Percentiles rank a stretch among this genome's conserved stretches.
These are phyloP conservation scores for Mythimna ferrago DNA, from an alignment of 2,888 invertebrate species.

Conservation along the genomic window DNA sequence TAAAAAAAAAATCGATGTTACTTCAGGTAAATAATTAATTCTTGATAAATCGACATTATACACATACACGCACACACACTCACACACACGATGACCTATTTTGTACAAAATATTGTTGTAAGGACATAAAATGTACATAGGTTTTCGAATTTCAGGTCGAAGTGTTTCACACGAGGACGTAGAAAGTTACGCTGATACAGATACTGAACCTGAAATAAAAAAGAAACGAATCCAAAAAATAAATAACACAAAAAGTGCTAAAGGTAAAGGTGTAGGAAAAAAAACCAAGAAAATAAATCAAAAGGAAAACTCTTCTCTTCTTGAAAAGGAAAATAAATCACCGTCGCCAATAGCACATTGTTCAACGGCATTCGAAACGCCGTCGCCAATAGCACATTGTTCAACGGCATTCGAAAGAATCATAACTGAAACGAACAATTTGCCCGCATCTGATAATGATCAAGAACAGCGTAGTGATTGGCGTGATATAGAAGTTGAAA, in stretches of 20 bases:
- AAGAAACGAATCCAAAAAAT: conserved; percentile 13
- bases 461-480: conserved; percentile 10
- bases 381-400: too few relatives aligned
- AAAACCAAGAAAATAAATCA: conserved; percentile 3
- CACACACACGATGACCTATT: too few relatives aligned
- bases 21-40: too few relatives aligned
- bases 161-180: conserved; percentile 15
- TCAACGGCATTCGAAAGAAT: conserved; percentile 4
- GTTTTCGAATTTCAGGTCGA: conserved; percentile 1
- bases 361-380: too few relatives aligned
- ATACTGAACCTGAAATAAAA: conserved; percentile 16
- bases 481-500: conserved; percentile 7
- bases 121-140: too few relatives aligned
- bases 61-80: too few relatives aligned
- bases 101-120: too few relatives aligned
- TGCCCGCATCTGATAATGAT: conserved; percentile 3
- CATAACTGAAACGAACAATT: conserved; percentile 12
- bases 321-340: conserved; percentile 4
- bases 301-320: too few relatives aligned
- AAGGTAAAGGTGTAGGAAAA: neutral
- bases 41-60: too few relatives aligned
- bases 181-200: conserved; percentile 13
- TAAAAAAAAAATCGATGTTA: too few relatives aligned
- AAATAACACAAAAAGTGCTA: conserved; percentile 12
- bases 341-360: conserved; percentile 6